Conservation (phyloP, 2,797 vertebrate species). For the Tauraco hartlaubi region DNA sequence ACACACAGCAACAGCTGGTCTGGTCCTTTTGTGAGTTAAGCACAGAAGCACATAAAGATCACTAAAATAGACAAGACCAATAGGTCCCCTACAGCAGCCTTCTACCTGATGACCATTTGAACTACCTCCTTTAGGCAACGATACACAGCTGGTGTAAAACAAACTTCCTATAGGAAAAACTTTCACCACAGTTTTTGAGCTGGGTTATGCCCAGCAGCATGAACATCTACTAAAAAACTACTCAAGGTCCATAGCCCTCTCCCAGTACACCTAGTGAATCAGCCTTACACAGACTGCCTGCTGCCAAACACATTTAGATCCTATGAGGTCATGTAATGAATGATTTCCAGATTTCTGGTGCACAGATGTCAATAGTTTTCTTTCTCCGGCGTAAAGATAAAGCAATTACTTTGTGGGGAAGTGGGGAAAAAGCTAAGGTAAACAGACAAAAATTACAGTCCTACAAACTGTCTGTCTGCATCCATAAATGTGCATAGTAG, state of each 20-base stretch:
- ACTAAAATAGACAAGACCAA: background rate
- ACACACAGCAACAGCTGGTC: background rate
- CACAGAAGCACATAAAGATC: background rate
- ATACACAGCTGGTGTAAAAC: background rate
- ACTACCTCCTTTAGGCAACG: background rate
- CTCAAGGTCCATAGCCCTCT: background rate
- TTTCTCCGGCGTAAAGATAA: background rate
- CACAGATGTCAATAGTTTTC: constrained; percentile 13
- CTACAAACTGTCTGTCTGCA: background rate
- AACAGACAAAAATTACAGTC: background rate
- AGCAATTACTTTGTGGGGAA: background rate
- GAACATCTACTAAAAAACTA: background rate
- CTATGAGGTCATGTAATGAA: constrained; percentile 28
- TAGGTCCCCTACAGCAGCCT: background rate
- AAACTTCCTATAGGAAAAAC: background rate
- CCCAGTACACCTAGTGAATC: background rate
- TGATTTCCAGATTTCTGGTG: constrained; percentile 42
- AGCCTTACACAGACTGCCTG: background rate
- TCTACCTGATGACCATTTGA: background rate
- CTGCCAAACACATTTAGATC: constrained; percentile 23
- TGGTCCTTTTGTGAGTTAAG: rapidly evolving
- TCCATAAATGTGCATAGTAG: background rate
- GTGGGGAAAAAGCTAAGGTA: background rate
- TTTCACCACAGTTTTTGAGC: background rate
- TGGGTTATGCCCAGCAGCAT: background rate